Base-by-base conservation (phyloP, 1,140 invertebrate genomes). In the Psix sp. region DNA sequence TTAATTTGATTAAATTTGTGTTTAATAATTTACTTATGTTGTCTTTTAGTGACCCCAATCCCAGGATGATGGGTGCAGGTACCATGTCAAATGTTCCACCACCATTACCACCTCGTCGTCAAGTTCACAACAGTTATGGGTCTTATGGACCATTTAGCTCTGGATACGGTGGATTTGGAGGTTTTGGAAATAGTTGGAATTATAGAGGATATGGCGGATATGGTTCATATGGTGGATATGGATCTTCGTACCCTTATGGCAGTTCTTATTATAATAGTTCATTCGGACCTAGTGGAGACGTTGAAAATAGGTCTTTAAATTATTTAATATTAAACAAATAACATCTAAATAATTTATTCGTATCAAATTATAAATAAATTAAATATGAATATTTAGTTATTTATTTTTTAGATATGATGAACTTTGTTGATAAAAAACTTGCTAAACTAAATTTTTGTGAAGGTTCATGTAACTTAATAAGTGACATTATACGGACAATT, bases 281-380 rank as follows among this genome's bases (percentile, higher is more conserved):
- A 17, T 83, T 79, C 70, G 82, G 85, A 15, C 84, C 87, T 56
- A 88, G 88, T 67, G 89, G 89, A 56, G 90, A 91, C 84, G 88
- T 90, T 43, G 91, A 91, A 84, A 90, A 88, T 74, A 89, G 90
- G 90, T 13, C 6, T 5, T 31, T 11, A 33, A 24, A 4, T 24
- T 24, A 24, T 24, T 5, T 9, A 9, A 24, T 9, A 24, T 24
- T 24, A 24, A 24, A 5, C 21, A 5, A 4, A 24, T 5, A 24
- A 24, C n/a, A 24, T 24, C 4, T 24, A 24, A 24, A 24, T 24
- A 24, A 24, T 4, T 5, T 5, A 24, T 24, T 4, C 21, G 9
- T 24, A 5, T 9, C 4, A 24, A 24, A 4, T 24, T 9, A 24
- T 5, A 4, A 24, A 24, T 24, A 5, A 5, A 5, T 5, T 24